phyloP scores from a whole-genome alignment of 2,113 vertebrate genomes.

The Plecotus auritus region DNA sequence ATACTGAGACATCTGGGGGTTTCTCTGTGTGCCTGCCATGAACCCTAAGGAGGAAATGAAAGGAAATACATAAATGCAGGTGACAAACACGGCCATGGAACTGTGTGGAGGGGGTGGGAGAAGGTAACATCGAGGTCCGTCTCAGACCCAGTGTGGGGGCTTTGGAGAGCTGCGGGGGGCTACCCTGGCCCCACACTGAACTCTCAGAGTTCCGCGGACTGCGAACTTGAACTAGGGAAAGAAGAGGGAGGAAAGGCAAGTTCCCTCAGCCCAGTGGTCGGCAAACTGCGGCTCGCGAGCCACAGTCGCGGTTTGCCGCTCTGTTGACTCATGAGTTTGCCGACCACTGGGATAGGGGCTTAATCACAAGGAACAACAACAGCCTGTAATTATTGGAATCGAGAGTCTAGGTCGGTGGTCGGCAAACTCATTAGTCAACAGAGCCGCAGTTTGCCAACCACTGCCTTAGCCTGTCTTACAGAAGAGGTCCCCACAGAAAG shows the following conservation, averaged over 20 bases:
- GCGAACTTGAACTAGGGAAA: background rate
- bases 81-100: background rate
- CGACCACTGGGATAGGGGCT: too few species aligned
- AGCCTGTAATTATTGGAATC: too few species aligned
- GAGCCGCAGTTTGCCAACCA: too few species aligned
- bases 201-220: background rate
- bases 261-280: too few species aligned
- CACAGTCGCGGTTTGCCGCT: too few species aligned
- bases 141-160: background rate
- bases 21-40: conserved; percentile 91
- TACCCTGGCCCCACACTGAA: background rate
- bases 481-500: background rate
- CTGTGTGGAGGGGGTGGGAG: background rate
- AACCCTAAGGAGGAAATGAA: conserved; percentile 85
- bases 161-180: background rate
- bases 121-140: background rate
- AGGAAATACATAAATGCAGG: background rate
- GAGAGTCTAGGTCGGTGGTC: too few species aligned
- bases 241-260: background rate
- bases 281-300: too few species aligned
- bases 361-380: too few species aligned
- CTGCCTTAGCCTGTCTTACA: background rate
- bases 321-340: too few species aligned
- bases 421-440: too few species aligned
- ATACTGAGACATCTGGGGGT: conserved; percentile 90